These are phyloP conservation scores for Polypterus senegalus DNA, from an alignment of 2,113 vertebrate genomes.

Conservation along the genomic window DNA sequence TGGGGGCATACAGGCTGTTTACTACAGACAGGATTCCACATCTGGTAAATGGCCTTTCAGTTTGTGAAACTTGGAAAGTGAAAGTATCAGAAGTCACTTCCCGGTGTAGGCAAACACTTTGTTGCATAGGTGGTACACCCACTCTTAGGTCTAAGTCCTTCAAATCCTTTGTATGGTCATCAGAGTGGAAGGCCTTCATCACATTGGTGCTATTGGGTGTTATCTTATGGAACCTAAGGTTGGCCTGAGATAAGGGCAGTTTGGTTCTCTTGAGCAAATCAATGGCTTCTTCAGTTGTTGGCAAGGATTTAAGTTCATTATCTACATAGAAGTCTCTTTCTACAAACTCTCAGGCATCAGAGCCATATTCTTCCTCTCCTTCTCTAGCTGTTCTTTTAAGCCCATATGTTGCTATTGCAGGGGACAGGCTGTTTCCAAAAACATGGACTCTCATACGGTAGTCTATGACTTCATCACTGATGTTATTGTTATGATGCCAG, in stretches of 20 bases:
- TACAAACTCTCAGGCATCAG: neutral
- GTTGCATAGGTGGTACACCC: too few species aligned
- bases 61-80: neutral
- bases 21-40: neutral
- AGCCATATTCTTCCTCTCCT: neutral
- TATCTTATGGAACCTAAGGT: neutral
- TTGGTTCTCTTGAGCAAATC: neutral
- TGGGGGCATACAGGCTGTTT: neutral
- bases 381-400: neutral
- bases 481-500: conserved; percentile 5
- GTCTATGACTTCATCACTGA: conserved; percentile 4
- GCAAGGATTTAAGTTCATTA: neutral
- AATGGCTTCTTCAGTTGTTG: neutral
- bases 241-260: neutral
- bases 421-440: neutral
- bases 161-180: too few species aligned
- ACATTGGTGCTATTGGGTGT: too few species aligned
- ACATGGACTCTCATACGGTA: conserved; percentile 3
- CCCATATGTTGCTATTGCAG: neutral
- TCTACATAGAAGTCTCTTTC: conserved; percentile 1
- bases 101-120: too few species aligned
- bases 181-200: too few species aligned
- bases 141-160: too few species aligned
- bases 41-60: neutral
- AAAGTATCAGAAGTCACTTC: too few species aligned